phyloP scores from a whole-genome alignment of 2,888 invertebrate genomes.

The Cephus sareptanus region DNA sequence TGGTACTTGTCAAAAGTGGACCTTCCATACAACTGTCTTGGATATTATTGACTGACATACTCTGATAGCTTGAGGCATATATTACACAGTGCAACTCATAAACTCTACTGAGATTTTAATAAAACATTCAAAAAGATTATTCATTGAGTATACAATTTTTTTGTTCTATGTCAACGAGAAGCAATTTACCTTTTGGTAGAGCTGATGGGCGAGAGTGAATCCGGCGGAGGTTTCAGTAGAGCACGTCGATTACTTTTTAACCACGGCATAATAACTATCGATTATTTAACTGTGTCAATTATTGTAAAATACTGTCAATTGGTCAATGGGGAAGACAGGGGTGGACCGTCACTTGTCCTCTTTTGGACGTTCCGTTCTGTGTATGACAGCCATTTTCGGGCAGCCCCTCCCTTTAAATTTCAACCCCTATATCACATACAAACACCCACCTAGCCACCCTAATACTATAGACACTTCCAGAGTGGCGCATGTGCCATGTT shows the following conservation, averaged over 20 bases:
- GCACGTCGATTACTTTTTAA: constrained; percentile 43
- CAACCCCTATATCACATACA: constrained; percentile 45
- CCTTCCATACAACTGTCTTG: background rate
- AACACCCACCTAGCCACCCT: constrained; percentile 31
- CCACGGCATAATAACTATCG: constrained; percentile 56
- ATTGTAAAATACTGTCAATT: constrained; percentile 53
- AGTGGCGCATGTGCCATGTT: constrained; percentile 32
- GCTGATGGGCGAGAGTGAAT: constrained; percentile 37
- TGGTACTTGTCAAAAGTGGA: background rate
- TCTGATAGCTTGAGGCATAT: background rate
- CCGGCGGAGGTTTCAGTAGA: constrained; percentile 46
- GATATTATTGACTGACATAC: background rate
- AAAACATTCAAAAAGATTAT: background rate
- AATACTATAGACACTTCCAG: constrained; percentile 23
- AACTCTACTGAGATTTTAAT: background rate
- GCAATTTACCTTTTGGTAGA: constrained; percentile 46
- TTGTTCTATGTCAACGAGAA: constrained; percentile 32
- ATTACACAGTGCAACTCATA: background rate
- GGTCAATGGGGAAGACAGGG: constrained; percentile 32
- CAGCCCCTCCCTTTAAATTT: constrained; percentile 62
- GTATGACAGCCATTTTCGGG: constrained; percentile 62
- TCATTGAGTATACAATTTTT: constrained; percentile 25
- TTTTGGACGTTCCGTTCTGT: constrained; percentile 56
- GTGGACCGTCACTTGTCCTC: constrained; percentile 49
- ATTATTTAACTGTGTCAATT: constrained; percentile 48